A percentile compares a stretch with the other conserved stretches of the same genome.
These are phyloP conservation scores for Trachymyrmex cornetzi DNA, from an alignment of 1,140 invertebrate genomes.

Conservation along the genomic window DNA sequence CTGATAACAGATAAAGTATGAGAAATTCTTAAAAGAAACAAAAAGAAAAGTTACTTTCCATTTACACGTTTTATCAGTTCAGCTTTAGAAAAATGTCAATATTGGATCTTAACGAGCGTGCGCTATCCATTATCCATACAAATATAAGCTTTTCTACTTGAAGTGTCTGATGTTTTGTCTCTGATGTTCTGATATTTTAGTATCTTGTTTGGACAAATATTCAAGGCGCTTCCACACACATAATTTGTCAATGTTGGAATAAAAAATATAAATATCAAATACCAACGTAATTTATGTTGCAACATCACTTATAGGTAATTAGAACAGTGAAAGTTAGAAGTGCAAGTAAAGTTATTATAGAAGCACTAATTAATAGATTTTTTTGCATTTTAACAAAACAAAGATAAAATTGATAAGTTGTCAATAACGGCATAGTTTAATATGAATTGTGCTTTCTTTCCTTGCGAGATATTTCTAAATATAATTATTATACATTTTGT, in stretches of 20 bases:
- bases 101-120: not conserved
- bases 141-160: conserved; percentile 19
- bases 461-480: not conserved
- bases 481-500: not conserved
- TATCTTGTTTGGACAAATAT: not conserved
- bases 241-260: not conserved
- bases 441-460: not conserved
- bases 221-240: not conserved
- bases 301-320: not conserved
- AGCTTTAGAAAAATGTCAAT: conserved; percentile 49
- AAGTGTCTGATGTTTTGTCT: no score
- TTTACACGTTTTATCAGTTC: conserved; percentile 39
- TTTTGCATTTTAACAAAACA: conserved; percentile 41
- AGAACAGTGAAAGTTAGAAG: not conserved
- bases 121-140: conserved; percentile 20
- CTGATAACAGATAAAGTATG: not conserved
- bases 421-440: conserved; percentile 4
- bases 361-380: not conserved
- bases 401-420: conserved; percentile 28
- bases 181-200: not conserved
- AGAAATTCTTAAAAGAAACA: conserved; percentile 16
- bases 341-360: not conserved
- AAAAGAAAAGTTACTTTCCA: conserved; percentile 19
- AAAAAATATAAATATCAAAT: not conserved
- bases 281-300: not conserved